A percentile compares a stretch with the other conserved stretches of the same genome.
phyloP scores from a whole-genome alignment of 2,113 vertebrate genomes.

The Scophthalmus maximus region DNA sequence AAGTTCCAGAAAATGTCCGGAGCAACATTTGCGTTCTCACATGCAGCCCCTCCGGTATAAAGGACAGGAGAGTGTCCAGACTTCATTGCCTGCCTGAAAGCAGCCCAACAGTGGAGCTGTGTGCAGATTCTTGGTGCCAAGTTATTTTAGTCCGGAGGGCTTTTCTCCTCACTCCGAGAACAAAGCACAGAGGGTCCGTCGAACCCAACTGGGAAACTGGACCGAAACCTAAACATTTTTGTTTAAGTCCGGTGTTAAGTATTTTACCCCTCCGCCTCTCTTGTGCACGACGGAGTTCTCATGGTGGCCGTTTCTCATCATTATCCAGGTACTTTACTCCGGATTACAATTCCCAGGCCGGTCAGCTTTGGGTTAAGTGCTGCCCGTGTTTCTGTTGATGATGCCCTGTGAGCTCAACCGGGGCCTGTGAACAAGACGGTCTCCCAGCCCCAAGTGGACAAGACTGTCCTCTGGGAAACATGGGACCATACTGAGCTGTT shows the following conservation, averaged over 20 bases:
- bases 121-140: slow-evolving; percentile 2
- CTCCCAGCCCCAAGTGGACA: slow-evolving; percentile 61
- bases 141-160: slow-evolving; percentile 27
- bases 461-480: slow-evolving; percentile 62
- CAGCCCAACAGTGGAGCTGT: slow-evolving; percentile 16
- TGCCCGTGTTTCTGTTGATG: slow-evolving; percentile 63
- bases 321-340: slow-evolving; percentile 52
- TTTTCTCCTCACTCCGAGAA: slow-evolving; percentile 36
- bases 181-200: slow-evolving; percentile 25
- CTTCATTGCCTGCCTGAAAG: too few relatives aligned
- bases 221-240: slow-evolving; percentile 58
- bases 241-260: slow-evolving; percentile 57
- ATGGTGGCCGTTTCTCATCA: slow-evolving; percentile 65
- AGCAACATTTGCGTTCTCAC: not conserved
- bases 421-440: slow-evolving; percentile 78
- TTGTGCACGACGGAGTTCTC: slow-evolving; percentile 51
- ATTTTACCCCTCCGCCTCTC: slow-evolving; percentile 58
- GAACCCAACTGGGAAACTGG: slow-evolving; percentile 37
- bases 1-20: too few relatives aligned
- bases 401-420: slow-evolving; percentile 71
- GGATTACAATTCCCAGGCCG: slow-evolving; percentile 63
- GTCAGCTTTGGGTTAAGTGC: slow-evolving; percentile 61
- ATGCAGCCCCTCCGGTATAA: too few relatives aligned
- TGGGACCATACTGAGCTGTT: slow-evolving; percentile 54
- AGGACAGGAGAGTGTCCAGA: too few relatives aligned